Percentiles rank a stretch among this genome's conserved stretches.
Evolutionary conservation across 2,888 invertebrate species (phyloP).

Genomic region (Entomobrya multifasciata): DNA sequence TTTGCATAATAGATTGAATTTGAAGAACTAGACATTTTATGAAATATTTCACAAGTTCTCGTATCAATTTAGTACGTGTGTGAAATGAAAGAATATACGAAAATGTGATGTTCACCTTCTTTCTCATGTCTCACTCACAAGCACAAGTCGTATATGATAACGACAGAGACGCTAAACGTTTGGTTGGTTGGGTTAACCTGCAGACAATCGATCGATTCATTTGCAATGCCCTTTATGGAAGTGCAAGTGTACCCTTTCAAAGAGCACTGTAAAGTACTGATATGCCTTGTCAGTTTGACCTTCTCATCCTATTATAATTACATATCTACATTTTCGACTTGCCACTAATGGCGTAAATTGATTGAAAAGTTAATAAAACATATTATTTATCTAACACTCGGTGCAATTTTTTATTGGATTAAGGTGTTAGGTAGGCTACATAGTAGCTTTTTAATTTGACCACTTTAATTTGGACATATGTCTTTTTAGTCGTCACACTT

Average conservation of each 20-base stretch:
- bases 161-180: not conserved
- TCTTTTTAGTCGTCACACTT: slow-evolving; percentile 27
- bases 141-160: not conserved
- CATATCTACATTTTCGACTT: not conserved
- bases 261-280: not conserved
- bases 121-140: slow-evolving; percentile 3
- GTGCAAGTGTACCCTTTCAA: not conserved
- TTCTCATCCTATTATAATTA: not conserved
- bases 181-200: not conserved
- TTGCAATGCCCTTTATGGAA: slow-evolving; percentile 20
- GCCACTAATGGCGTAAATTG: slow-evolving; percentile 14
- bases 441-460: not conserved
- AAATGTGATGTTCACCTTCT: too few relatives aligned
- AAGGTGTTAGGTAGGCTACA: not conserved
- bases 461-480: slow-evolving; percentile 23
- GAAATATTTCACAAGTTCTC: slow-evolving; percentile 29
- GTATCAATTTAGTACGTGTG: not conserved
- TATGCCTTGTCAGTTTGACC: not conserved
- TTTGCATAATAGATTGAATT: slow-evolving; percentile 28
- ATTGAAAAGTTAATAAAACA: slow-evolving; percentile 22
- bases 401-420: not conserved
- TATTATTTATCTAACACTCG: not conserved
- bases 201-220: slow-evolving; percentile 26
- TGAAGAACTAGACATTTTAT: slow-evolving; percentile 19
- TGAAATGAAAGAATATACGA: not conserved